Percentiles rank a stretch among this genome's conserved stretches.
phyloP scores from a whole-genome alignment of 2,797 vertebrate genomes.

The Morus bassanus region DNA sequence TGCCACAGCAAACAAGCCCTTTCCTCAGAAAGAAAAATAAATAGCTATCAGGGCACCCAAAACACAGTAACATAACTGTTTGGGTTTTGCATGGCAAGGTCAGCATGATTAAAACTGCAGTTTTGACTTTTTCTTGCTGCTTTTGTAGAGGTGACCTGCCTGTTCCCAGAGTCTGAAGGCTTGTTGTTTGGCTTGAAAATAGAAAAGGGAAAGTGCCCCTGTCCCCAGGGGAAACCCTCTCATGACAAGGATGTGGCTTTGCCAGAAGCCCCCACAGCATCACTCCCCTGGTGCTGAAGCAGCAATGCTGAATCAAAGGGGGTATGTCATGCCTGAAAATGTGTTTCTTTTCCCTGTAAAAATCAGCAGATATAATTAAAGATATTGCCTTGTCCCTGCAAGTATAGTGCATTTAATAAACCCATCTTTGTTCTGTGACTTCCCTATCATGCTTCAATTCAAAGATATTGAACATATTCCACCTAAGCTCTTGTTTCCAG shows the following conservation, averaged over 20 bases:
- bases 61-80: not conserved
- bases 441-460: not conserved
- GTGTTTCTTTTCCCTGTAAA: not conserved
- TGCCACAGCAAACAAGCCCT: not conserved
- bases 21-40: not conserved
- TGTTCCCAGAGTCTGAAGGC: not conserved
- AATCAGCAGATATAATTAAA: not conserved
- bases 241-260: not conserved
- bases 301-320: not conserved
- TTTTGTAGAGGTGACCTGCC: not conserved
- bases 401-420: not conserved
- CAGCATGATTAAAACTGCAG: not conserved
- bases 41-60: not conserved
- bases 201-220: not conserved
- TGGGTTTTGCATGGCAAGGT: not conserved
- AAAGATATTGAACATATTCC: not conserved
- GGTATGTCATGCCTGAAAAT: not conserved
- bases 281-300: not conserved
- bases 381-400: not conserved
- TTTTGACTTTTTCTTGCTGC: not conserved
- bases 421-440: not conserved
- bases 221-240: rapidly evolving
- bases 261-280: not conserved
- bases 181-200: not conserved
- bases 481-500: not conserved